Percentiles rank a stretch among this genome's conserved stretches.
phyloP scores from a whole-genome alignment of 2,888 invertebrate species.

The Noctua fimbriata region DNA sequence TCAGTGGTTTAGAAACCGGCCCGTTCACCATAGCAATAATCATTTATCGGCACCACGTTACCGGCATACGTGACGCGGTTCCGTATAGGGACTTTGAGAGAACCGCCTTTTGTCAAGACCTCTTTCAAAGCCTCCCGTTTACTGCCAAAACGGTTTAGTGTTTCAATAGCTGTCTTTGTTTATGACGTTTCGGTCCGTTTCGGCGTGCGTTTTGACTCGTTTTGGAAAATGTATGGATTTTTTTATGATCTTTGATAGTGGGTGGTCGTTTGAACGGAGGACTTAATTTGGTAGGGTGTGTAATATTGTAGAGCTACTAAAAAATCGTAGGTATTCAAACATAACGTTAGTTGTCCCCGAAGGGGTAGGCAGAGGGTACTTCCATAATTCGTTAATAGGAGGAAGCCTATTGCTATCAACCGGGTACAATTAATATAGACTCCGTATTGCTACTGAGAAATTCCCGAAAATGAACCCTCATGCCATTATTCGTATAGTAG shows the following conservation, averaged over 20 bases:
- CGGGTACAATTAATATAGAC: not conserved
- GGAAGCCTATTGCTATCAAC: not conserved
- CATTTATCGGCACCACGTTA: conserved; percentile 77
- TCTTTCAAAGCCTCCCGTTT: conserved; percentile 62
- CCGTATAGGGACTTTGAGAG: conserved; percentile 67
- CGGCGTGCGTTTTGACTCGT: conserved; percentile 30
- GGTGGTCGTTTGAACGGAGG: not conserved
- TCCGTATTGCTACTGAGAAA: too few relatives aligned
- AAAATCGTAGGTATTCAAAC: not conserved
- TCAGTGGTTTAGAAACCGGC: conserved; percentile 76
- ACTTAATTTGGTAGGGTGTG: not conserved
- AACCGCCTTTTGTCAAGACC: conserved; percentile 68
- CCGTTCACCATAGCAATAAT: conserved; percentile 78
- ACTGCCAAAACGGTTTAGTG: conserved; percentile 64
- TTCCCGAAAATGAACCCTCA: not conserved
- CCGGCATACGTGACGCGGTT: conserved; percentile 78
- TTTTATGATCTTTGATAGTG: conserved; percentile 38
- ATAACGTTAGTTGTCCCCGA: not conserved
- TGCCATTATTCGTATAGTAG: not conserved
- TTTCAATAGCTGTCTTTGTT: conserved; percentile 65
- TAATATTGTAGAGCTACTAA: not conserved
- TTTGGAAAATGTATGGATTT: conserved; percentile 37
- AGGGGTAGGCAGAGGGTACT: not conserved
- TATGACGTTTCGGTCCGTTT: conserved; percentile 44
- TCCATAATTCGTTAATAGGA: not conserved